Evolutionary conservation across 2,797 vertebrate genomes (phyloP).

Genomic region (Paramormyrops hopkinsi): DNA sequence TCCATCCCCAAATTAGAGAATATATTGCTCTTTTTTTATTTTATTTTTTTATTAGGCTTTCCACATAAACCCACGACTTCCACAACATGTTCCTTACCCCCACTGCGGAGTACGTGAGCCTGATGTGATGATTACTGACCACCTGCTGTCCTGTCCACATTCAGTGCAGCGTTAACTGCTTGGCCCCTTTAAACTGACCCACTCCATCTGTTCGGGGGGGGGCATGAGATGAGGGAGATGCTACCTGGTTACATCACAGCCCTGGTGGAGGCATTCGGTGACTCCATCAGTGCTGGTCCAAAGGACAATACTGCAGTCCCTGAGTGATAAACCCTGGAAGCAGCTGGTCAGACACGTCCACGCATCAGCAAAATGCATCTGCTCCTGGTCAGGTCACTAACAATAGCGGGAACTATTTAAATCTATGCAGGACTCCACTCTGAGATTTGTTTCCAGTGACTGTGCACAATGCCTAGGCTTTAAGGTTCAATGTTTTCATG

Average conservation of each 20-base stretch:
- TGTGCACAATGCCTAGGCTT: background rate
- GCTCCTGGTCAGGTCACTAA: background rate
- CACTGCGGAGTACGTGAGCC: background rate
- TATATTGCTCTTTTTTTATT: background rate
- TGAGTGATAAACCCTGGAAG: background rate
- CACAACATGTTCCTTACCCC: background rate
- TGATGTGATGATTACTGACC: background rate
- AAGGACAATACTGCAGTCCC: background rate
- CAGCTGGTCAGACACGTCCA: background rate
- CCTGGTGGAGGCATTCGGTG: background rate
- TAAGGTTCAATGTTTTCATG: background rate
- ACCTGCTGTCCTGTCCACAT: conserved; percentile 9
- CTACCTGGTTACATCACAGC: background rate
- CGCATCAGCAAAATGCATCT: conserved; percentile 3
- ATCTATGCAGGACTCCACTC: background rate
- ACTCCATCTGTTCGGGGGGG: background rate
- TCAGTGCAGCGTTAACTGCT: background rate
- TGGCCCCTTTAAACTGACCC: background rate
- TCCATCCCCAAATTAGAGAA: background rate
- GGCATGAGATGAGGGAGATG: background rate
- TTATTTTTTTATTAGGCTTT: background rate
- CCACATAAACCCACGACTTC: background rate
- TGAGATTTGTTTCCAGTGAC: background rate
- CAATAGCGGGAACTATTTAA: background rate
- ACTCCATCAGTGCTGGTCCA: background rate